Base-by-base conservation (phyloP, 2,888 invertebrate species). In the Drosophila mimetica region DNA sequence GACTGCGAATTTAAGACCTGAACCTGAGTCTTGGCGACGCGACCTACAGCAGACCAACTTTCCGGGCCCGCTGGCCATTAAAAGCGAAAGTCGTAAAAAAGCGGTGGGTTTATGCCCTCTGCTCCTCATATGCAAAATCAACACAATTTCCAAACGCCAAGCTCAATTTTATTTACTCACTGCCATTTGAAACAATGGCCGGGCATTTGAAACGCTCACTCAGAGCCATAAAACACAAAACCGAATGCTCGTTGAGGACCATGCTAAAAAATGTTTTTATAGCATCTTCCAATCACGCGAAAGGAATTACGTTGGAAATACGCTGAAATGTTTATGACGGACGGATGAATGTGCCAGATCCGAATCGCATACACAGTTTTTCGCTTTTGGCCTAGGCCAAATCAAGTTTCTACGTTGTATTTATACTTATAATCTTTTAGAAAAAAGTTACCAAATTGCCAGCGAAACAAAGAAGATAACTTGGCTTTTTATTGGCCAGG, bases 81-180 rank as follows among this genome's bases (percentile, higher is more conserved):
- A 80, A 85, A 82, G 77, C 82, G 82, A 82, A 85, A 82, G 82
- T 85, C 82, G 77, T 82, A 77, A 82, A 82, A 82, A 74, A 34
- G n/a, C 18, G 22, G 25, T 25, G n/a, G 32, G 37, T 77, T 77
- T 78, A 44, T 14, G 51, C 34, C 32, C 51, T 22, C 59, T 14
- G 60, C 82, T 85, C 85, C 82, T 85, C 85, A 82, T 85, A 85
- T 82, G 82, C 85, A 79, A 79, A 82, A 85, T 70, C 70, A 71
- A 81, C 81, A 81, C 75, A 75, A 61, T 37, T 64, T 70, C 52
- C 48, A 64, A 66, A 63, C 67, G 51, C 61, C 37, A 22, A 36
- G n/a, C 70, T 63, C 71, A 80, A 83, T 72, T 76, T 81, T 78
- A 76, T 78, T 81, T 75, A 78, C 75, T 75, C 71, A 74, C 63